phyloP scores from a whole-genome alignment of 1,140 invertebrate species.

The Caerostris extrusa region DNA sequence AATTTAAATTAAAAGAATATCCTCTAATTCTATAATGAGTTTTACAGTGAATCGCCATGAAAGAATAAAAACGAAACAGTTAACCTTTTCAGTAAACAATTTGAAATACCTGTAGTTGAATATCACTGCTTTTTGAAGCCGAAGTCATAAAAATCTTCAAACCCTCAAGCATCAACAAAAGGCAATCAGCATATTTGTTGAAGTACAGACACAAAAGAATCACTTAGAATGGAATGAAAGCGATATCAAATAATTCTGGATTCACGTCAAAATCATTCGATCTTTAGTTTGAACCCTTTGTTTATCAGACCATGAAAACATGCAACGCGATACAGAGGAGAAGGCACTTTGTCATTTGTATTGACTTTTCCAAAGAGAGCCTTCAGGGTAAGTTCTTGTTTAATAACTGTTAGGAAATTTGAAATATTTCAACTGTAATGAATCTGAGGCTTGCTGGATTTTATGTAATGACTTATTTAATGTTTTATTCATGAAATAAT shows the following conservation, averaged over 20 bases:
- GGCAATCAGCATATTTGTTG: neutral
- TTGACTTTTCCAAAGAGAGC: neutral
- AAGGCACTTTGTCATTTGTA: neutral
- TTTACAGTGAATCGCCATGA: too few species aligned
- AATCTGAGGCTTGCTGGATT: too few species aligned
- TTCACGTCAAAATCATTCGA: constrained; percentile 7
- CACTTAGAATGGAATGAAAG: neutral
- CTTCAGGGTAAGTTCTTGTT: too few species aligned
- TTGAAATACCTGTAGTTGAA: too few species aligned
- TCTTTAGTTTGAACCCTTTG: neutral
- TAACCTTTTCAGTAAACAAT: too few species aligned
- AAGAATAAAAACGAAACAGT: too few species aligned
- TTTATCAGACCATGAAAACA: neutral
- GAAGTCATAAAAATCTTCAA: neutral
- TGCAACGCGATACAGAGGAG: neutral
- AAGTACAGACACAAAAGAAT: neutral
- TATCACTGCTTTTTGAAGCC: neutral
- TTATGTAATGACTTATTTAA: too few species aligned
- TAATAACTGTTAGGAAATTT: too few species aligned
- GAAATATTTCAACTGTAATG: too few species aligned
- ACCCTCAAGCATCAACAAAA: neutral
- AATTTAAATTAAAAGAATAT: too few species aligned
- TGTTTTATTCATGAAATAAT: too few species aligned
- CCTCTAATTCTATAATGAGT: too few species aligned
- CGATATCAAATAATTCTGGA: neutral